A percentile compares a stretch with the other conserved stretches of the same genome.
phyloP scores from a whole-genome alignment of 2,113 vertebrate species.

The Percina caprodes region DNA sequence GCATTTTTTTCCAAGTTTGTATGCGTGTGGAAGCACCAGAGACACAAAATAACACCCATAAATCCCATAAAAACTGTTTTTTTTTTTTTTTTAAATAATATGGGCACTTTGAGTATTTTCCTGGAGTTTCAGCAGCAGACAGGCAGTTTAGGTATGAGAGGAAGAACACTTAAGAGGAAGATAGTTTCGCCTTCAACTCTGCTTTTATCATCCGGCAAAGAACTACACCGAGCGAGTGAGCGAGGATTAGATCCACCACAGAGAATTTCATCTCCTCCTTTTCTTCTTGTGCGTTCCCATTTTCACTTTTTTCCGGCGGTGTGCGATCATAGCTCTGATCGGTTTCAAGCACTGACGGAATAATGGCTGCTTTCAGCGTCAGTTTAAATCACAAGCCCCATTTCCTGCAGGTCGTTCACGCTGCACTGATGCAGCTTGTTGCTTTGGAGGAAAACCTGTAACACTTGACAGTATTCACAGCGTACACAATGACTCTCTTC shows the following conservation, averaged over 20 bases:
- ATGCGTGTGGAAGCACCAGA: too few relatives aligned
- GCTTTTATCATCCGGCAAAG: conserved; percentile 31
- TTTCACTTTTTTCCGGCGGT: neutral
- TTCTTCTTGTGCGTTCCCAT: neutral
- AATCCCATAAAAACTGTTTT: too few relatives aligned
- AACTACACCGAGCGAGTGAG: conserved; percentile 1
- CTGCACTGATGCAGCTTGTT: conserved; percentile 19
- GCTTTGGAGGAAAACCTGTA: neutral
- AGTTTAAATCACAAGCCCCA: conserved; percentile 43
- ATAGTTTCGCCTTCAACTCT: conserved; percentile 28
- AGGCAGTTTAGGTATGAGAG: conserved; percentile 7
- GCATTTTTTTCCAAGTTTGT: too few relatives aligned
- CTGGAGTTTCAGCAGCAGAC: neutral
- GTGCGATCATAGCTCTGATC: conserved; percentile 28
- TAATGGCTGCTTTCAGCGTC: conserved; percentile 44
- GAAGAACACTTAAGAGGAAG: conserved; percentile 15
- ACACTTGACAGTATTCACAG: neutral
- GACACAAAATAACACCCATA: too few relatives aligned
- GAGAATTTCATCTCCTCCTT: conserved; percentile 18
- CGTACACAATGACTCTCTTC: neutral
- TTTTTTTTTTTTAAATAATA: too few relatives aligned
- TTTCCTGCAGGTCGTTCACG: conserved; percentile 31
- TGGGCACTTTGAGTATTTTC: neutral
- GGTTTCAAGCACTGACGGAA: conserved; percentile 24
- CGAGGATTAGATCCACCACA: conserved; percentile 24